Evolutionary conservation across 2,888 invertebrate genomes (phyloP), one percentile per base, ranked within the genome.

Genomic region (Ganaspis brasiliensis): DNA sequence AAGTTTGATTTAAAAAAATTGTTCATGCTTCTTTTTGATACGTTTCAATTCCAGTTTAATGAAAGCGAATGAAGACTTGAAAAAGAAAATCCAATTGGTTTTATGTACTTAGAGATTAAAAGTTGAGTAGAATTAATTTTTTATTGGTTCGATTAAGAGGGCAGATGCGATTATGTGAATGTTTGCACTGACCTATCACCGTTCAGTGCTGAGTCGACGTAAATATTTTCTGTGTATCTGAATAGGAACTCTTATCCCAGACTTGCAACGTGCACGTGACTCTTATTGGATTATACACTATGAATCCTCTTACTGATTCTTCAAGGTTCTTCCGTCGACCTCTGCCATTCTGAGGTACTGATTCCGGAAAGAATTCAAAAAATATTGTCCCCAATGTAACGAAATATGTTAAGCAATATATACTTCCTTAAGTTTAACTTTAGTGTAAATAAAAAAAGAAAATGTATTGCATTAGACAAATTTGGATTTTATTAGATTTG

Each of bases 261-360:
- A 74, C 71, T 78, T 73, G 74, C 72, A 74, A 57, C 61, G 76
- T 61, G 81, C 89, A 87, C 88, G 88, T 86, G 84, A 82, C 84
- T 78, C 81, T 86, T 89, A 89, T 89, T 89, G 89, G 89, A 89
- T 89, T 89, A 31, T 31, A 6, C 6, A 88, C 87, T 78, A 80
- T 72, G 84, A 89, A 89, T 89, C 89, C 89, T 88, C 88, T 89
- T 89, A 89, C 76, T 77, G 79, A 79, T 78, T 78, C 81, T 76
- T 80, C 86, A 85, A 88, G 85, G 85, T 82, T 84, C 77, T 80
- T 74, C 67, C 73, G 77, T 57, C 80, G 84, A 86, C 87, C 87
- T 87, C 77, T 84, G 84, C 78, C 83, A 82, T 84, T 85, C 77
- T 59, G 59, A 52, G 72, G 45, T 63, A 16, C 49, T 49, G 52